Conservation (phyloP, 2,888 invertebrate genomes). For the Phania funesta region DNA sequence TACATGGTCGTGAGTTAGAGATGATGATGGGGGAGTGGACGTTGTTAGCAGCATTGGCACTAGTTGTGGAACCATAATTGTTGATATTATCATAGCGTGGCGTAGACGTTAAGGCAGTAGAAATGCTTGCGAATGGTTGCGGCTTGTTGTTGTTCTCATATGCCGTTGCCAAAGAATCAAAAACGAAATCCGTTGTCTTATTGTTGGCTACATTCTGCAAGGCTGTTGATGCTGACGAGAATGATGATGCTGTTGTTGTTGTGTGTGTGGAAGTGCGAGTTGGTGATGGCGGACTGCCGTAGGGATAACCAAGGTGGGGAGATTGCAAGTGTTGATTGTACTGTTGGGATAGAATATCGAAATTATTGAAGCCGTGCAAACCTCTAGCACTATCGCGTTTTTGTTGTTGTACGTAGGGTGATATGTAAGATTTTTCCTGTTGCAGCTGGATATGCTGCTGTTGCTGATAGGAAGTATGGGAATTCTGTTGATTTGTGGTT, state of each 20-base stretch:
- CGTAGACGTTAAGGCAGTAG: conserved; percentile 56
- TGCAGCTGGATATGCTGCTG: conserved; percentile 60
- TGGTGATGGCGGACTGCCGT: conserved; percentile 79
- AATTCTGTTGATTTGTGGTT: conserved; percentile 60
- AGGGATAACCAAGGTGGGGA: conserved; percentile 79
- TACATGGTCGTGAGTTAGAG: conserved; percentile 41
- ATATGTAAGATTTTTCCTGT: conserved; percentile 71
- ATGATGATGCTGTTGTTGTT: conserved; percentile 59
- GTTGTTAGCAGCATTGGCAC: conserved; percentile 36
- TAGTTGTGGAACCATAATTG: conserved; percentile 64
- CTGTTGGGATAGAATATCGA: conserved; percentile 79
- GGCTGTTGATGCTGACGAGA: conserved; percentile 34
- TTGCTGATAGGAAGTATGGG: conserved; percentile 62
- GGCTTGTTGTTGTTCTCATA: conserved; percentile 50
- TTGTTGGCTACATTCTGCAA: conserved; percentile 53
- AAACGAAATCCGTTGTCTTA: conserved; percentile 53
- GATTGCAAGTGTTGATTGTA: conserved; percentile 78
- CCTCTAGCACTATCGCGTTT: conserved; percentile 77
- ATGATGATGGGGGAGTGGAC: conserved; percentile 14
- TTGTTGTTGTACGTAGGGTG: conserved; percentile 76
- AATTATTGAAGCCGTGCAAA: conserved; percentile 79
- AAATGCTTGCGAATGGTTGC: conserved; percentile 50
- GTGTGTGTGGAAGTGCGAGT: conserved; percentile 72
- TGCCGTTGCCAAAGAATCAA: conserved; percentile 50
- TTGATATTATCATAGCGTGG: conserved; percentile 68